Percentiles rank a stretch among this genome's conserved stretches.
Evolutionary conservation across 2,888 invertebrate species (phyloP).

Genomic region (Bellardia pandia): DNA sequence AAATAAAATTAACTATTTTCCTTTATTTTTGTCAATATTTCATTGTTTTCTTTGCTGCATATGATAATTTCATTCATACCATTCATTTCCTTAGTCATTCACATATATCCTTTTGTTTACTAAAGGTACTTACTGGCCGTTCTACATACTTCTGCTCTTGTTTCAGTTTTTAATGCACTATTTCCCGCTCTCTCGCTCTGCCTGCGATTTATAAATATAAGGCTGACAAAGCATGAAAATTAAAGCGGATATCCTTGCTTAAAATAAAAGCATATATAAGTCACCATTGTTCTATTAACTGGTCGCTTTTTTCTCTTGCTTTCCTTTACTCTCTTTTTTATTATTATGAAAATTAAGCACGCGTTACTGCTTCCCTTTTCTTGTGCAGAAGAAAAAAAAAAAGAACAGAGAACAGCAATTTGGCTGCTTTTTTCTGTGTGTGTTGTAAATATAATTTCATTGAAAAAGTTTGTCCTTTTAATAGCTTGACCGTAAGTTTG

Average conservation of each 20-base stretch:
- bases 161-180: slow-evolving; percentile 34
- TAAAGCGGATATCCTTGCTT: slow-evolving; percentile 71
- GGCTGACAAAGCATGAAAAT: slow-evolving; percentile 70
- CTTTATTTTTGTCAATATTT: slow-evolving; percentile 22
- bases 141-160: slow-evolving; percentile 26
- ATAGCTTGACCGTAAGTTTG: slow-evolving; percentile 72
- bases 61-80: slow-evolving; percentile 64
- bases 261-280: slow-evolving; percentile 69
- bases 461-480: slow-evolving; percentile 74
- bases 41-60: slow-evolving; percentile 55
- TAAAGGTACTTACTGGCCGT: slow-evolving; percentile 51
- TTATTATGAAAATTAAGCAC: slow-evolving; percentile 72
- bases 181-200: neutral
- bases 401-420: slow-evolving; percentile 13
- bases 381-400: slow-evolving; percentile 15
- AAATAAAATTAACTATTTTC: slow-evolving; percentile 53
- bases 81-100: slow-evolving; percentile 63
- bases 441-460: slow-evolving; percentile 71
- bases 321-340: slow-evolving; percentile 39
- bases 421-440: slow-evolving; percentile 41
- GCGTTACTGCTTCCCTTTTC: slow-evolving; percentile 59
- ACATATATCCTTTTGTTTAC: slow-evolving; percentile 68
- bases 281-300: slow-evolving; percentile 59
- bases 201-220: neutral
- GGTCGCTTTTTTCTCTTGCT: slow-evolving; percentile 13